phyloP scores from a whole-genome alignment of 2,797 vertebrate genomes.

The Pipistrellus kuhlii region DNA sequence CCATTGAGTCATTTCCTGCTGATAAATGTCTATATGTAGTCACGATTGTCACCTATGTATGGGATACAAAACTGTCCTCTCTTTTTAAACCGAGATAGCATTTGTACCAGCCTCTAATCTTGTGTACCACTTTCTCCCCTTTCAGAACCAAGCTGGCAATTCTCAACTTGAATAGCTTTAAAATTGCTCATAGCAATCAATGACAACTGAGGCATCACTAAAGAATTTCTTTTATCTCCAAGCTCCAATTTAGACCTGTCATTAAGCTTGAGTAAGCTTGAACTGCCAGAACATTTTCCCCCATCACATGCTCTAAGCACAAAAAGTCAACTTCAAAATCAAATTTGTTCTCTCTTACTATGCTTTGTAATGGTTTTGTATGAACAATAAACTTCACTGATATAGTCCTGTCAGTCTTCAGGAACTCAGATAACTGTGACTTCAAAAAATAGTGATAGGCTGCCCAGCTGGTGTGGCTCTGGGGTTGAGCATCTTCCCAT shows the following conservation, averaged over 20 bases:
- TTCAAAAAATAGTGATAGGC: slow-evolving; percentile 77
- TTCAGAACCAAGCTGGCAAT: slow-evolving; percentile 87
- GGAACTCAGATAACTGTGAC: slow-evolving; percentile 75
- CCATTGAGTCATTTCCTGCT: slow-evolving; percentile 69
- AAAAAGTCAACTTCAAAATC: slow-evolving; percentile 89
- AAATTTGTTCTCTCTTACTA: slow-evolving; percentile 87
- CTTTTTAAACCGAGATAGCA: slow-evolving; percentile 72
- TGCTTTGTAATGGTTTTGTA: slow-evolving; percentile 84
- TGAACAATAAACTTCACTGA: slow-evolving; percentile 86
- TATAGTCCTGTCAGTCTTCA: slow-evolving; percentile 86
- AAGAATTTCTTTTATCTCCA: slow-evolving; percentile 91
- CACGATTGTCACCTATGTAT: slow-evolving; percentile 80
- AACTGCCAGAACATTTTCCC: slow-evolving; percentile 88
- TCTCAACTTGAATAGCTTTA: slow-evolving; percentile 89
- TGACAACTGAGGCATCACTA: slow-evolving; percentile 91
- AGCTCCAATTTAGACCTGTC: slow-evolving; percentile 91
- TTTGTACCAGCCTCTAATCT: slow-evolving; percentile 82
- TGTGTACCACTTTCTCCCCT: slow-evolving; percentile 81
- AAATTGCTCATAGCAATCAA: slow-evolving; percentile 91
- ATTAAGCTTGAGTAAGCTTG: slow-evolving; percentile 90
- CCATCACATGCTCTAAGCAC: slow-evolving; percentile 86
- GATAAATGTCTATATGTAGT: slow-evolving; percentile 72
- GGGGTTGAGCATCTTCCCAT: too few relatives aligned
- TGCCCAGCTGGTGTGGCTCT: slow-evolving; percentile 7
- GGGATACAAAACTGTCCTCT: slow-evolving; percentile 71